A percentile compares a stretch with the other conserved stretches of the same genome.
Evolutionary conservation across 2,797 vertebrate genomes (phyloP).

Genomic region (Cryptoprocta ferox): DNA sequence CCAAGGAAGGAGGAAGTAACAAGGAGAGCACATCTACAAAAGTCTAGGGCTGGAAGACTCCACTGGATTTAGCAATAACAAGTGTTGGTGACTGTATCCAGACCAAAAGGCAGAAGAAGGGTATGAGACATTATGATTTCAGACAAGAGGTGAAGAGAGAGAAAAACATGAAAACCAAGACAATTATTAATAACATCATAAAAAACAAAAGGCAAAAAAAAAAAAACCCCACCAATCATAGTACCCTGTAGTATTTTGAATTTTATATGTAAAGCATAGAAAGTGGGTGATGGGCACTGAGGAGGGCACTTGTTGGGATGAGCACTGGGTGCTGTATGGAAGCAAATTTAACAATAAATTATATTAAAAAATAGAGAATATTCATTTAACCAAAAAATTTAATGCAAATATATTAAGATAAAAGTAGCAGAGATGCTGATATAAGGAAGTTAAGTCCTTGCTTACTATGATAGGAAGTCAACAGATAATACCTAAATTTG

Average conservation of each 20-base stretch:
- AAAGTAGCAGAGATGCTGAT: neutral
- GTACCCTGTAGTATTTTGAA: neutral
- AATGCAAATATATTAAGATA: neutral
- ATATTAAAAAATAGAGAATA: neutral
- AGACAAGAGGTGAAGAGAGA: neutral
- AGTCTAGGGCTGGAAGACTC: neutral
- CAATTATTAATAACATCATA: neutral
- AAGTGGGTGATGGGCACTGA: neutral
- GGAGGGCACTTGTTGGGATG: no score
- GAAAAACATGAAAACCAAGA: neutral
- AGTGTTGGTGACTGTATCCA: neutral
- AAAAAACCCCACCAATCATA: neutral
- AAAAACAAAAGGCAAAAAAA: neutral
- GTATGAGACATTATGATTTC: neutral
- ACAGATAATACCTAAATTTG: neutral
- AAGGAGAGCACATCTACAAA: neutral
- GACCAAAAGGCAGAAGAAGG: neutral
- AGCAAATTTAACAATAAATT: no score
- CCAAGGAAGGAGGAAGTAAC: neutral
- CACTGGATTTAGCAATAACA: neutral
- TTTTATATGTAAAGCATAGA: neutral
- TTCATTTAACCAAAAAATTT: neutral
- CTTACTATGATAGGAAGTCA: neutral
- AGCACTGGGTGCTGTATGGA: no score
- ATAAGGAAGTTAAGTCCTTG: neutral